phyloP scores from a whole-genome alignment of 2,113 vertebrate genomes.

The Capreolus pygargus region DNA sequence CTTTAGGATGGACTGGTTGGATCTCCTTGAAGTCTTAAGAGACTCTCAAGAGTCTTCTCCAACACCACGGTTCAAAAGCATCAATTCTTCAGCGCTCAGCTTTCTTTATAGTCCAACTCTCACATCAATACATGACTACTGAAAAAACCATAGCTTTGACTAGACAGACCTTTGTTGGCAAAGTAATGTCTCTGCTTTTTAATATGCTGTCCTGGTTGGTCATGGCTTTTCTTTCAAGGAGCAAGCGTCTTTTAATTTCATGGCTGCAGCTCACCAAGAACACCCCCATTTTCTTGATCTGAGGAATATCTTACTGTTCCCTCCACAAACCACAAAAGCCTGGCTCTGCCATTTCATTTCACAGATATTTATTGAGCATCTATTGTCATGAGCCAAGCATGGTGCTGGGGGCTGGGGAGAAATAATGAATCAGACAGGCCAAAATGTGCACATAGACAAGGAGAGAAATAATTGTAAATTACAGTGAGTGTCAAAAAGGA shows the following conservation, averaged over 20 bases:
- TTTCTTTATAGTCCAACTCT: background rate
- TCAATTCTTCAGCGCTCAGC: rapidly evolving
- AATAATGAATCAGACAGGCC: background rate
- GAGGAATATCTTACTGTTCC: rapidly evolving
- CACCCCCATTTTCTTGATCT: background rate
- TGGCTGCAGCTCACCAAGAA: background rate
- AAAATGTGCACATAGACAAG: too few relatives aligned
- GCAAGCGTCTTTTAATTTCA: background rate
- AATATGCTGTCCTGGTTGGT: background rate
- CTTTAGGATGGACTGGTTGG: background rate
- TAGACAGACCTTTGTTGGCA: background rate
- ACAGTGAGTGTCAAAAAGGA: background rate
- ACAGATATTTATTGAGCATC: background rate
- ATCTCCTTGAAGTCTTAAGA: background rate
- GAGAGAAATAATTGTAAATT: background rate
- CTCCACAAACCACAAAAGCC: background rate
- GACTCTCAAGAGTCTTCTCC: background rate
- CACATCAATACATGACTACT: background rate
- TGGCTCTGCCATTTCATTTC: background rate
- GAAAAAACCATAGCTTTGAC: background rate
- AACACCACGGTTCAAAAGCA: background rate
- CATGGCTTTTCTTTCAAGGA: background rate
- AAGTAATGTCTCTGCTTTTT: background rate
- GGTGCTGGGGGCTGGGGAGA: rapidly evolving
- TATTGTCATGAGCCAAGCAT: background rate